These are phyloP conservation scores for Lonchura striata DNA, from an alignment of 2,113 vertebrate genomes.

Conservation along the genomic window DNA sequence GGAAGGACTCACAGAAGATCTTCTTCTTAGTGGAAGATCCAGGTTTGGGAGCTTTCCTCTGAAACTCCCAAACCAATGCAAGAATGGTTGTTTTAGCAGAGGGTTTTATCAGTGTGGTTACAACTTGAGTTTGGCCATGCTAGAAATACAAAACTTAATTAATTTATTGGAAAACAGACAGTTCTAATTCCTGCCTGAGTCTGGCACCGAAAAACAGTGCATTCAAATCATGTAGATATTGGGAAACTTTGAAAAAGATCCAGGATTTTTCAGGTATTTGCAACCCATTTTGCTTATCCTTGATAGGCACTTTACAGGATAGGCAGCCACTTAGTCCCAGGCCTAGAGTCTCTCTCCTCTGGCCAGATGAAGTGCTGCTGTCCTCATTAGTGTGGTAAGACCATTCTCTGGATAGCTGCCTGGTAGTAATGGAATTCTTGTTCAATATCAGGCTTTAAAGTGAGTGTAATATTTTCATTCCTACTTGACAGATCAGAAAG, in stretches of 20 bases:
- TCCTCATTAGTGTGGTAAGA: neutral
- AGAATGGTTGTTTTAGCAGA: neutral
- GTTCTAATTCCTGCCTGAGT: neutral
- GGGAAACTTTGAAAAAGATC: neutral
- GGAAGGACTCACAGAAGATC: neutral
- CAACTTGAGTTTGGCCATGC: neutral
- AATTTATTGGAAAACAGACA: neutral
- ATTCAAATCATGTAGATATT: neutral
- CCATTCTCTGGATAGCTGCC: neutral
- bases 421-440: constrained; percentile 5
- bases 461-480: neutral
- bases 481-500: neutral
- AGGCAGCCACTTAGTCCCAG: neutral
- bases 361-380: neutral
- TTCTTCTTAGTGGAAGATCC: neutral
- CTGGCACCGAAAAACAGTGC: neutral
- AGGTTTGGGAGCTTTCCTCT: neutral
- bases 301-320: neutral
- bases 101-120: neutral
- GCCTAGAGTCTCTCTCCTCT: neutral
- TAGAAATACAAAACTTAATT: neutral
- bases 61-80: neutral
- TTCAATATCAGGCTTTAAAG: constrained; percentile 15
- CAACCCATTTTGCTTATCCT: neutral
- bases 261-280: neutral